phyloP scores from a whole-genome alignment of 2,888 invertebrate species.

The Erebia palarica region DNA sequence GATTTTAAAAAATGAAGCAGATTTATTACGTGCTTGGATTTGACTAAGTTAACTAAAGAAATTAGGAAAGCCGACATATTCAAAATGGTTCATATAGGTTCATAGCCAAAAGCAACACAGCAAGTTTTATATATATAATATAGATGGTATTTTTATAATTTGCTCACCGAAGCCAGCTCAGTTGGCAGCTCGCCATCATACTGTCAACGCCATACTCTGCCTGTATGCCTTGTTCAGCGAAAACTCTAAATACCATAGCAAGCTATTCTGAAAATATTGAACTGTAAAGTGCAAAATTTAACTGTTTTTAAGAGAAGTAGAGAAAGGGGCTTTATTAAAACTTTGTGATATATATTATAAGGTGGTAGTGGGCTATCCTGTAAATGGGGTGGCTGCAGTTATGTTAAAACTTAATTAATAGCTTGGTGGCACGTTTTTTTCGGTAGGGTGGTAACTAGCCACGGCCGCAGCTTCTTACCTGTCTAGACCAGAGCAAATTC shows the following conservation, averaged over 20 bases:
- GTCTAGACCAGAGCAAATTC: no score
- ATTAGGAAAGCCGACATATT: no score
- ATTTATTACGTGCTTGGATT: no score
- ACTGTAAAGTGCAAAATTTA: neutral
- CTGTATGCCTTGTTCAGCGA: neutral
- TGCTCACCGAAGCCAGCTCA: neutral
- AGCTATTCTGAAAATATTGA: neutral
- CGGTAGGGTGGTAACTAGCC: no score
- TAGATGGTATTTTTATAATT: neutral
- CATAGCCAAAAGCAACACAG: neutral
- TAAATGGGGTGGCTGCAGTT: no score
- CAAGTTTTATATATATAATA: neutral
- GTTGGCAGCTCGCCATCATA: slow-evolving; percentile 14
- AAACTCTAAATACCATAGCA: slow-evolving; percentile 1
- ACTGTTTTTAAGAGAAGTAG: neutral
- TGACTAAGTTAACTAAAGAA: no score
- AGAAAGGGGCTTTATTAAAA: neutral
- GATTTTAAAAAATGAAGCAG: no score
- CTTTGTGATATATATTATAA: no score
- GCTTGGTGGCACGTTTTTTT: no score
- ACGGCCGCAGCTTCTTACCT: no score
- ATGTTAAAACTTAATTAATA: no score
- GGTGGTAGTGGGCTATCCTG: no score
- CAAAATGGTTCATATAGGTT: neutral
- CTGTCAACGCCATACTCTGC: slow-evolving; percentile 11